Percentiles rank a stretch among this genome's conserved stretches.
phyloP scores from a whole-genome alignment of 2,888 invertebrate species.

The Reticulitermes lucifugus region DNA sequence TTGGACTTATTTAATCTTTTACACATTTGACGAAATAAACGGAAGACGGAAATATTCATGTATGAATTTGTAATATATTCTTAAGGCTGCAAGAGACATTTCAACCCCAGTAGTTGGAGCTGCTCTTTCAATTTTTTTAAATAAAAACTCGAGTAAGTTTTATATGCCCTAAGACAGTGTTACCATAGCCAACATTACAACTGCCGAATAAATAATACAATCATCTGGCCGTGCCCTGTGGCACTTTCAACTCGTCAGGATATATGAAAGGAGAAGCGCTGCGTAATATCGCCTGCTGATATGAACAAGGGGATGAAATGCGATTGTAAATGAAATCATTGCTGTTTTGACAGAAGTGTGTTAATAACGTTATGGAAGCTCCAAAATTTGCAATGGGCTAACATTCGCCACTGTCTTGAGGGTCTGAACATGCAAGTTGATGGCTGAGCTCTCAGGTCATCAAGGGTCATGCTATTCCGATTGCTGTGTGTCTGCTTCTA shows the following conservation, averaged over 20 bases:
- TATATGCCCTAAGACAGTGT: too few species aligned
- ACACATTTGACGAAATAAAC: neutral
- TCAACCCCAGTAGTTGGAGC: too few species aligned
- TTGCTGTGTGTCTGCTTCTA: conserved; percentile 29
- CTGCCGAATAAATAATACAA: too few species aligned
- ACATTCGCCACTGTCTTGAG: neutral
- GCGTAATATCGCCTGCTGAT: too few species aligned
- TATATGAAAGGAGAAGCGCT: too few species aligned
- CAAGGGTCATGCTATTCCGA: conserved; percentile 28
- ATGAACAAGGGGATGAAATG: too few species aligned
- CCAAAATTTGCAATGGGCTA: neutral
- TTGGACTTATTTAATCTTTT: neutral
- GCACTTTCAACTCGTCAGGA: too few species aligned
- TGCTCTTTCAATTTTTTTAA: too few species aligned
- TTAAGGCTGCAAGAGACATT: too few species aligned
- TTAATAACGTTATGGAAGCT: neutral
- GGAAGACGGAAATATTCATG: neutral
- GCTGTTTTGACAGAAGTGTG: conserved; percentile 1
- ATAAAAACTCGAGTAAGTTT: too few species aligned
- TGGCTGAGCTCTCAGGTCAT: conserved; percentile 20
- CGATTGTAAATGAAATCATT: neutral
- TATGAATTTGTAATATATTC: neutral
- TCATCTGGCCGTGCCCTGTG: too few species aligned
- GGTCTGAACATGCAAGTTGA: neutral
- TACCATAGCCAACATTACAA: too few species aligned